These are phyloP conservation scores for Rhinatrema bivittatum DNA, from an alignment of 2,797 vertebrate genomes.

Conservation along the genomic window DNA sequence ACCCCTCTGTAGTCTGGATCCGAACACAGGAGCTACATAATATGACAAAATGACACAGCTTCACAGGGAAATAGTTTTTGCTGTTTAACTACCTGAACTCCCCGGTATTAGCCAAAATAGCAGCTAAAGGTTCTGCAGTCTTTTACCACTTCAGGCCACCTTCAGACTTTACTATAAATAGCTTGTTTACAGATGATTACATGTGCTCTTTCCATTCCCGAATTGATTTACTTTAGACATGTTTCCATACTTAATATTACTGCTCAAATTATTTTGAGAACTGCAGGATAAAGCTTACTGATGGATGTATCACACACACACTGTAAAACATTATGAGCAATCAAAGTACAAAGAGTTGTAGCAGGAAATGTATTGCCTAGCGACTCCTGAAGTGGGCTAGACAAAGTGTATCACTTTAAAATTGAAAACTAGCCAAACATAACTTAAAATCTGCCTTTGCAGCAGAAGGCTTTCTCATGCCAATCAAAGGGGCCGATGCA, in stretches of 20 bases:
- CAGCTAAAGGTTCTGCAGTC: too few species aligned
- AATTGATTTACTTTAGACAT: too few species aligned
- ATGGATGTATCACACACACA: not conserved
- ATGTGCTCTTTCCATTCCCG: too few species aligned
- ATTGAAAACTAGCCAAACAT: slow-evolving; percentile 5
- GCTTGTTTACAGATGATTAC: too few species aligned
- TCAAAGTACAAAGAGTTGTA: slow-evolving; percentile 12
- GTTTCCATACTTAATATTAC: too few species aligned
- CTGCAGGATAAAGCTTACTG: too few species aligned
- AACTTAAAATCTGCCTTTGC: slow-evolving; percentile 8
- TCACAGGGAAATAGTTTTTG: slow-evolving; percentile 48
- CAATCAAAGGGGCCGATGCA: not conserved
- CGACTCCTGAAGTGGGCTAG: slow-evolving; percentile 13
- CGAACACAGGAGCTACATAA: slow-evolving; percentile 10
- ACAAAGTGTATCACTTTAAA: slow-evolving; percentile 17
- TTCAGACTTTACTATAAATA: too few species aligned
- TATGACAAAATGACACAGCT: slow-evolving; percentile 25
- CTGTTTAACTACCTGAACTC: slow-evolving; percentile 32
- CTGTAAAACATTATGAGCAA: not conserved
- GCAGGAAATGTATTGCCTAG: slow-evolving; percentile 6
- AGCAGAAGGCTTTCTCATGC: slow-evolving; percentile 8
- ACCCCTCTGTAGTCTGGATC: slow-evolving; percentile 1
- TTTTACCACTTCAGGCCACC: too few species aligned
- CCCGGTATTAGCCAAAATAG: slow-evolving; percentile 44
- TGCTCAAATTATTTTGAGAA: too few species aligned